phyloP scores from a whole-genome alignment of 1,140 invertebrate species.

The Drosophila willistoni region DNA sequence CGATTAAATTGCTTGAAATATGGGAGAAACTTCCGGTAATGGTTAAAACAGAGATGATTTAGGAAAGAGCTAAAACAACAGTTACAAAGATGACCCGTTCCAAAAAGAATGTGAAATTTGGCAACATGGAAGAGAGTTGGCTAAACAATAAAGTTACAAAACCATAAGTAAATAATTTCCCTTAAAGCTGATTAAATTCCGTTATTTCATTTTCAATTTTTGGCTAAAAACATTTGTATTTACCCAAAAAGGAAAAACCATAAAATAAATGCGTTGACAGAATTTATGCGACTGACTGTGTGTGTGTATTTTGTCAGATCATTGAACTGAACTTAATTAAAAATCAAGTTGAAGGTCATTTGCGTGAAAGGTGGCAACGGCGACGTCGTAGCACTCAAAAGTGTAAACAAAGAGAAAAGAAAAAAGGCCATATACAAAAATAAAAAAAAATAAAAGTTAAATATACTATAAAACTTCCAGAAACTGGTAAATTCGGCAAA shows the following conservation, averaged over 20 bases:
- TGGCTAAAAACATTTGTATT: constrained; percentile 34
- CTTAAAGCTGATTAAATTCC: neutral
- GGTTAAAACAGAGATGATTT: constrained; percentile 58
- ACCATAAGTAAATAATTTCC: neutral
- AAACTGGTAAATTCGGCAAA: constrained; percentile 74
- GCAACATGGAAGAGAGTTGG: neutral
- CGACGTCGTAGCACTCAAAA: constrained; percentile 17
- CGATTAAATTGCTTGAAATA: constrained; percentile 72
- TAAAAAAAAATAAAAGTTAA: constrained; percentile 18
- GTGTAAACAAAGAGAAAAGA: constrained; percentile 50
- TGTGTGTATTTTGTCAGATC: constrained; percentile 43
- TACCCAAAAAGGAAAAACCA: constrained; percentile 46
- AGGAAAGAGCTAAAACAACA: constrained; percentile 11
- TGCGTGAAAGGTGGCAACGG: constrained; percentile 36
- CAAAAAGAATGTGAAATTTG: constrained; percentile 1
- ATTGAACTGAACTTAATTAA: constrained; percentile 80
- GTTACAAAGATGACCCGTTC: too few species aligned
- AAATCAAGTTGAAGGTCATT: constrained; percentile 80
- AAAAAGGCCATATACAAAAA: constrained; percentile 16
- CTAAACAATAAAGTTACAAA: too few species aligned
- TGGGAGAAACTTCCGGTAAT: constrained; percentile 46
- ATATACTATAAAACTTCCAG: constrained; percentile 19
- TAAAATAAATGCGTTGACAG: constrained; percentile 44
- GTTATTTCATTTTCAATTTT: neutral
- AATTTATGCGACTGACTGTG: neutral